Base-by-base conservation (phyloP, 2,797 vertebrate genomes). In the Halcyon chelicuti region DNA sequence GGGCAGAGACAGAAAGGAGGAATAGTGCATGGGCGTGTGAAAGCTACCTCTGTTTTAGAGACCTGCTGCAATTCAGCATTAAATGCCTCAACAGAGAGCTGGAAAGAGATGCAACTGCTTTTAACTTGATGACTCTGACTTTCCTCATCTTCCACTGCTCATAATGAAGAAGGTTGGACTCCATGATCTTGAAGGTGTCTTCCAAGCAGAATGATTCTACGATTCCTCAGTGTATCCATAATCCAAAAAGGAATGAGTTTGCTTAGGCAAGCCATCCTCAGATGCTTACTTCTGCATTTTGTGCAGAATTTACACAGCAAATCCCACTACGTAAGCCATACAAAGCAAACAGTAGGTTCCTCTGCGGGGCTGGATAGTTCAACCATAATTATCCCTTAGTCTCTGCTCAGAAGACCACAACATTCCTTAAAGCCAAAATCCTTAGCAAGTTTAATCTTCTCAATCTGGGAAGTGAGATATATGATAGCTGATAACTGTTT, bases 201-300 rank as follows among this genome's bases (percentile, higher is more conserved):
- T 58, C 14, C 57, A 58, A 35, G 9, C 57, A 58, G 57, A 35
- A 35, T 58, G 57, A 58, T 35, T 37, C 22, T 58, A 9, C 37
- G 57, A 35, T 58, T 37, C 49, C 31, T 70, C n/a, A 35, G 44
- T 88, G 65, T 70, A 75, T 51, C 77, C 35, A 55, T 61, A 88
- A 91, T 79, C 49, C 63, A 90, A 90, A 85, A 49, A 86, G 4
- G 55, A 91, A 68, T 67, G 29, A 91, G 39, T 86, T 97, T 92
- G 60, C 61, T 95, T 82, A 89, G 47, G 52, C 46, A 88, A 89
- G 93, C 86, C 29, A 62, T 68, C 42, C 70, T 77, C 58, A 63
- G 71, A 77, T 94, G 94, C 94, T 95, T 90, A 86, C 51, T 90
- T 83, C 54, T 91, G 93, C 84, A 88, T 81, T 96, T 93, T 94